Conservation (phyloP, 2,113 vertebrate species). For the Synodontis membranacea region DNA sequence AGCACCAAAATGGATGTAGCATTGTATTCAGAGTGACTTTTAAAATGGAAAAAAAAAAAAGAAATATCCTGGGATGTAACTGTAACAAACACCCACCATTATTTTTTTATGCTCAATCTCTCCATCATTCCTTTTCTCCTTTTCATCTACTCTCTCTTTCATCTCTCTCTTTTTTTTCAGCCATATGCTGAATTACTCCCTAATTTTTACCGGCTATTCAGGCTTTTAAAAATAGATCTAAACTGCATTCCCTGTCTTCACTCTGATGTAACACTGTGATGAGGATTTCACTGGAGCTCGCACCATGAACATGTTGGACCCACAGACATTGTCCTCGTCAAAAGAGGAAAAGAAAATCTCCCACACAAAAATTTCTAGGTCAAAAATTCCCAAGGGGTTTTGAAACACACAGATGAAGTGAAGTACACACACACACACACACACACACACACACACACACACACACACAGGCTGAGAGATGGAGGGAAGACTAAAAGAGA, state of each 20-base stretch:
- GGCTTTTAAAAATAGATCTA: slow-evolving; percentile 51
- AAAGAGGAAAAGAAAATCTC: slow-evolving; percentile 63
- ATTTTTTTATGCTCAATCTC: slow-evolving; percentile 7
- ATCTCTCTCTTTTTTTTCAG: neutral
- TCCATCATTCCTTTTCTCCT: slow-evolving; percentile 2
- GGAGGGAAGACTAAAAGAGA: slow-evolving; percentile 11
- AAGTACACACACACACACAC: neutral
- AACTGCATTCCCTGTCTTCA: slow-evolving; percentile 50
- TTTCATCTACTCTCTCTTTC: neutral
- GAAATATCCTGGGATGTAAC: slow-evolving; percentile 27
- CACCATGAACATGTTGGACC: slow-evolving; percentile 58
- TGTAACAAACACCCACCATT: neutral
- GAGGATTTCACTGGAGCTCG: slow-evolving; percentile 65
- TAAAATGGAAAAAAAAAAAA: slow-evolving; percentile 26
- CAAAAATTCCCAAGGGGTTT: slow-evolving; percentile 62
- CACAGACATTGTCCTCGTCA: slow-evolving; percentile 65
- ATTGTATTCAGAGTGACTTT: slow-evolving; percentile 41
- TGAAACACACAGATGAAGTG: slow-evolving; percentile 49
- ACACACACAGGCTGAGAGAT: slow-evolving; percentile 37
- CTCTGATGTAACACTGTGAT: slow-evolving; percentile 66
- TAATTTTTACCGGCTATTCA: slow-evolving; percentile 40
- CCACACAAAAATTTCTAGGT: slow-evolving; percentile 66
- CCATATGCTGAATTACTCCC: slow-evolving; percentile 1
- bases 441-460: slow-evolving; percentile 15
- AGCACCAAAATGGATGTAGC: neutral